Conservation (phyloP, 2,888 invertebrate genomes). For the Anthrax anthrax region DNA sequence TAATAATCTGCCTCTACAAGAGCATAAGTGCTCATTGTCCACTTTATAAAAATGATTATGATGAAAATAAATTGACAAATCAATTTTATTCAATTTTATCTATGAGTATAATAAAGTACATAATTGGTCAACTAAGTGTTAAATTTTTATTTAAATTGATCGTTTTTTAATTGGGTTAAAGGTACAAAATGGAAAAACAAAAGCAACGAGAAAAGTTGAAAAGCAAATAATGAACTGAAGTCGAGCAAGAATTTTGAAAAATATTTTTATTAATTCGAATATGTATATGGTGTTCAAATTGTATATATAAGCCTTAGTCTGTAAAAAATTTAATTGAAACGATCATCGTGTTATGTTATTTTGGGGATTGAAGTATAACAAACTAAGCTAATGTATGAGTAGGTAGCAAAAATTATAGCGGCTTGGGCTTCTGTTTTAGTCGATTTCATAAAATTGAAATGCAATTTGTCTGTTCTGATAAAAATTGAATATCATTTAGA, state of each 20-base stretch:
- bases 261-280: too few relatives aligned
- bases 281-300: too few relatives aligned
- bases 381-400: not conserved
- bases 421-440: not conserved
- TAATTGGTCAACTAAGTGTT: not conserved
- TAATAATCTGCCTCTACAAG: too few relatives aligned
- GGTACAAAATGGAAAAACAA: not conserved
- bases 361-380: not conserved
- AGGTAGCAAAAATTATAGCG: not conserved
- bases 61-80: conserved; percentile 13
- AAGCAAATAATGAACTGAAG: too few relatives aligned
- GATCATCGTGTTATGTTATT: not conserved
- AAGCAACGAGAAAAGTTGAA: too few relatives aligned
- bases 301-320: not conserved
- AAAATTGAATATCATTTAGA: conserved; percentile 4
- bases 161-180: conserved; percentile 3
- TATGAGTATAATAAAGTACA: not conserved
- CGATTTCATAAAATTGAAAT: conserved; percentile 1
- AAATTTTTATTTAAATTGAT: conserved; percentile 4
- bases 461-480: conserved; percentile 13
- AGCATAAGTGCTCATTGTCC: conserved; percentile 1
- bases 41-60: conserved; percentile 4
- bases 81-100: conserved; percentile 9
- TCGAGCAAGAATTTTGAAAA: too few relatives aligned
- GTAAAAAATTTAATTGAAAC: not conserved